Evolutionary conservation across 2,797 vertebrate species (phyloP).

Genomic region (Paramormyrops hopkinsi): DNA sequence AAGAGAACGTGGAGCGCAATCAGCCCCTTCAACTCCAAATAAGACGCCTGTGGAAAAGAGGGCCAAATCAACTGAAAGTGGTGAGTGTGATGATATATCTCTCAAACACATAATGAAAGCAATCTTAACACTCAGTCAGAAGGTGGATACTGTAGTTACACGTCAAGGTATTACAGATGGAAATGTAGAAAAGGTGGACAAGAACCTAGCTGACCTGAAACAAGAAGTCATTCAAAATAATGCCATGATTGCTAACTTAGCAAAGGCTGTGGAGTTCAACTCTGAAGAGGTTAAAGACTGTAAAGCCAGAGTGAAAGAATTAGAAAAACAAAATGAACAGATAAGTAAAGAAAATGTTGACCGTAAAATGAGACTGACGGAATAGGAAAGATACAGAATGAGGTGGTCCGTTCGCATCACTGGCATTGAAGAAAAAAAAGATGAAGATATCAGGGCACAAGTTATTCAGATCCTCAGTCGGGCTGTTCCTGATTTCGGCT

Average conservation of each 20-base stretch:
- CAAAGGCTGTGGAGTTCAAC: background rate
- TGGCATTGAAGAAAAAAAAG: too few species aligned
- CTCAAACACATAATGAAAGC: background rate
- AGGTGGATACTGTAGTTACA: background rate
- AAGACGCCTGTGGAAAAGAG: background rate
- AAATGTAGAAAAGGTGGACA: background rate
- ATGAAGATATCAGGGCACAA: too few species aligned
- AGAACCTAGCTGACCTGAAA: background rate
- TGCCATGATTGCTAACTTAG: background rate
- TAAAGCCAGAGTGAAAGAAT: background rate
- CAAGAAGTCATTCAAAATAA: background rate
- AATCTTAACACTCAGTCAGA: background rate
- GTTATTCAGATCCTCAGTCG: too few species aligned
- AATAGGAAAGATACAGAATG: too few species aligned
- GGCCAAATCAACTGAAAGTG: background rate
- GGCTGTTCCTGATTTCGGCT: background rate
- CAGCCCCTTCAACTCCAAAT: background rate
- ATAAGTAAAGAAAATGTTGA: too few species aligned
- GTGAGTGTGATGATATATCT: background rate
- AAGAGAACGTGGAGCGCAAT: background rate
- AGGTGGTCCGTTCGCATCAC: too few species aligned
- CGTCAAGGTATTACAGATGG: background rate
- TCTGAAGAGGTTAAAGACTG: background rate
- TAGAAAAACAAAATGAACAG: background rate
- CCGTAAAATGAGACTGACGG: too few species aligned